phyloP scores from a whole-genome alignment of 1,140 invertebrate genomes.

The Drosophila varians region DNA sequence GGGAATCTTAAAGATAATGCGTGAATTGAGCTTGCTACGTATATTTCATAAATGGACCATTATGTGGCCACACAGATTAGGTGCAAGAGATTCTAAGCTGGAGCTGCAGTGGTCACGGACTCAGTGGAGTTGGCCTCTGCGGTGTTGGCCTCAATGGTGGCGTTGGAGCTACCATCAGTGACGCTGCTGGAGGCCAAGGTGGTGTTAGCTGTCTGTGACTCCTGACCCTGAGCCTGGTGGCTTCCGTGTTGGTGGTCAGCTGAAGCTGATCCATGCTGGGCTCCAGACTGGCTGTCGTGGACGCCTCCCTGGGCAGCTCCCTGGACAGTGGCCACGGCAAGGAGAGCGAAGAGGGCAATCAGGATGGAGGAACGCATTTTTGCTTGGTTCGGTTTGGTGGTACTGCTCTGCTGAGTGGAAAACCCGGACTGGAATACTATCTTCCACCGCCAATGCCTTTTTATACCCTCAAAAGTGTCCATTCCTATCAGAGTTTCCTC shows the following conservation, averaged over 20 bases:
- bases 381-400: neutral
- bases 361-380: slow-evolving; percentile 37
- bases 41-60: neutral
- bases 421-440: slow-evolving; percentile 19
- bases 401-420: slow-evolving; percentile 6
- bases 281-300: neutral
- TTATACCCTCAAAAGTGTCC: slow-evolving; percentile 19
- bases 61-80: neutral
- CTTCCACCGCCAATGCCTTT: neutral
- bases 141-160: slow-evolving; percentile 2
- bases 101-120: neutral
- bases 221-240: neutral
- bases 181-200: slow-evolving; percentile 7
- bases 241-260: neutral
- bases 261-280: neutral
- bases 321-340: slow-evolving; percentile 17
- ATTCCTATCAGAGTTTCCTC: neutral
- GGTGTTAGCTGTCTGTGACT: slow-evolving; percentile 1
- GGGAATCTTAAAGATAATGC: too few species aligned
- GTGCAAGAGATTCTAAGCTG: neutral
- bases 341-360: slow-evolving; percentile 27
- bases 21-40: neutral
- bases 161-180: neutral
- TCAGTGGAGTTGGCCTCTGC: neutral
- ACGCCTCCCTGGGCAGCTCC: slow-evolving; percentile 6